Evolutionary conservation across 2,888 invertebrate species (phyloP), one percentile per base, ranked within the genome.

Genomic region (Trachelus stipa): DNA sequence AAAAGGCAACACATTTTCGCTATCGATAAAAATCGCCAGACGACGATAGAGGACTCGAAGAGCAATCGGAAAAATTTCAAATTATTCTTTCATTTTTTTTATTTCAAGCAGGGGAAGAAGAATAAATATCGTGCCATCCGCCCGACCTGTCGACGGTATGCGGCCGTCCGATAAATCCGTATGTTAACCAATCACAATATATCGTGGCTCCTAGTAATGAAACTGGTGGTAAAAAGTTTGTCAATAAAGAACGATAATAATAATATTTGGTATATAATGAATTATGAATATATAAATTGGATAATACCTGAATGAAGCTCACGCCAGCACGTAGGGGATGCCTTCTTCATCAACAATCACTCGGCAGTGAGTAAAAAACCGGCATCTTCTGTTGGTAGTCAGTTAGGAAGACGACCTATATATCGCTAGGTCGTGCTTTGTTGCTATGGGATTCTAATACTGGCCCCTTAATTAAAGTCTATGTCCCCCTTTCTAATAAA

Each of bases 251-350:
- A 90, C 88, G 87, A 87, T 87, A 86, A 84, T 84, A 84, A 87
- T 85, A 84, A 85, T 87, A 88, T 80, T 35, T 88, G 86, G 85
- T 89, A 88, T 91, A 89, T 90, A 85, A 91, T 91, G 91, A 91
- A 92, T 90, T 91, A 91, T 91, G 92, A 92, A 92, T 92, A 92
- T 92, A 93, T 93, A 93, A 92, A 92, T 92, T 93, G 92, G 93
- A 93, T 93, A 93, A 93, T 93, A 93, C 93, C 93, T 93, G 93
- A 91, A 92, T 92, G 92, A 91, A 92, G 92, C 90, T 89, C 87
- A 88, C 90, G 88, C 90, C 91, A 90, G 91, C 90, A 89, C 88
- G 91, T 87, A 89, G 90, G 91, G 91, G 91, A 89, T 90, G 91
- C 87, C 90, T 90, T 91, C 91, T 91, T 91, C 91, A 91, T 91